Base-by-base conservation (phyloP, 2,888 invertebrate species). In the Epinotia ramella region DNA sequence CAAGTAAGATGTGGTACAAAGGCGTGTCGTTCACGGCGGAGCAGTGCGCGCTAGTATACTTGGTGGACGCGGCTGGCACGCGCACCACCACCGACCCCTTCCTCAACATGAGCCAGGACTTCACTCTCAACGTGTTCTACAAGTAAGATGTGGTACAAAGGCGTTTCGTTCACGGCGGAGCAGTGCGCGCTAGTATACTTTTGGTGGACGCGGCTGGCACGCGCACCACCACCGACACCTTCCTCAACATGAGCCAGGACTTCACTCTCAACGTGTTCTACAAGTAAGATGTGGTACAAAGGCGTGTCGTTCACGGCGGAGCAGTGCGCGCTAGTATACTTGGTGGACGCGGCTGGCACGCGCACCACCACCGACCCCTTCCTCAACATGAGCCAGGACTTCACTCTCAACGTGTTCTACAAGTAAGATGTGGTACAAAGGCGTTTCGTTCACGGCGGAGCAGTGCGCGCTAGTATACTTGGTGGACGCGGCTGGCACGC, bases 281-380 rank as follows among this genome's bases (percentile, higher is more conserved):
- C n/a, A n/a, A n/a, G n/a, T n/a, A 98, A 98, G 89, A 98, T 98
- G 97, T 98, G 98, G 97, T 97, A 97, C 90, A 97, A 98, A 87
- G 98, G 98, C 0, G 97, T 98, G 0, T 98, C 98, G 24, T 28
- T 28, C 24, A 28, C 24, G 24, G 24, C 24, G 98, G 24, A 28
- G 24, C 24, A 28, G 24, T 28, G 24, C 24, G 24, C 24, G 24
- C 24, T 28, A 2, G 24, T 28, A 28, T 28, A 28, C 24, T 28
- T 28, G 24, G 24, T 28, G 24, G 24, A 28, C 3, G 24, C 24
- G 24, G 24, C 24, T 28, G 24, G 24, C 24, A 28, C 24, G 24
- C 24, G 24, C 24, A 28, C 24, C 24, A 28, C 24, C 24, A 28
- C 24, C 24, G 24, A 28, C 24, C 1, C 24, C 24, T 28, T 28